Conservation (phyloP, 2,113 vertebrate species). For the Eurypyga helias region DNA sequence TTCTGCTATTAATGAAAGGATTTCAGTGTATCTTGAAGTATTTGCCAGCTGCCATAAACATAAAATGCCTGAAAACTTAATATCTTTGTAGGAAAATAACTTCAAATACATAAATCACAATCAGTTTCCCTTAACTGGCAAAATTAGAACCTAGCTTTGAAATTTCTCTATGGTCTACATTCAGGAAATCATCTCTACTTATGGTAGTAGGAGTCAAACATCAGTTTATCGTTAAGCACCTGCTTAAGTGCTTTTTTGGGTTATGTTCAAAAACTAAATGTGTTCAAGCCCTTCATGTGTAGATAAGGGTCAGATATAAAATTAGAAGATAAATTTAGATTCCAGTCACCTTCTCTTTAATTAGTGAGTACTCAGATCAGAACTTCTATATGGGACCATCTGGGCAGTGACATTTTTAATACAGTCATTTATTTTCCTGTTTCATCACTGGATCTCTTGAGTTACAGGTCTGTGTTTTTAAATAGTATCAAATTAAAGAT, state of each 20-base stretch:
- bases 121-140: not conserved
- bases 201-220: conserved; percentile 15
- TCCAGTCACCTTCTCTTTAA: conserved; percentile 45
- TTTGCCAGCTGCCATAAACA: not conserved
- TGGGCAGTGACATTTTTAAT: conserved; percentile 44
- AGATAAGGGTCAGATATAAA: conserved; percentile 45
- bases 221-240: conserved; percentile 48
- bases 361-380: conserved; percentile 26
- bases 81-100: not conserved
- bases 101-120: conserved; percentile 1
- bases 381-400: conserved; percentile 49
- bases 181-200: conserved; percentile 48
- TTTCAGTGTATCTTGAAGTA: not conserved
- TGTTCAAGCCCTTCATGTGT: not conserved
- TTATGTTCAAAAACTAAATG: conserved; percentile 54
- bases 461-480: conserved; percentile 54
- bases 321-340: conserved; percentile 50
- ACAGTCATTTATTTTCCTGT: conserved; percentile 53
- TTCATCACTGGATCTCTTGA: not conserved
- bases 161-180: not conserved
- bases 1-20: not conserved
- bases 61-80: not conserved
- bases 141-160: conserved; percentile 10
- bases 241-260: conserved; percentile 64
- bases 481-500: conserved; percentile 60